Evolutionary conservation across 2,113 vertebrate species (phyloP), one percentile per base, ranked within the genome.

Genomic region (Istiophorus platypterus): DNA sequence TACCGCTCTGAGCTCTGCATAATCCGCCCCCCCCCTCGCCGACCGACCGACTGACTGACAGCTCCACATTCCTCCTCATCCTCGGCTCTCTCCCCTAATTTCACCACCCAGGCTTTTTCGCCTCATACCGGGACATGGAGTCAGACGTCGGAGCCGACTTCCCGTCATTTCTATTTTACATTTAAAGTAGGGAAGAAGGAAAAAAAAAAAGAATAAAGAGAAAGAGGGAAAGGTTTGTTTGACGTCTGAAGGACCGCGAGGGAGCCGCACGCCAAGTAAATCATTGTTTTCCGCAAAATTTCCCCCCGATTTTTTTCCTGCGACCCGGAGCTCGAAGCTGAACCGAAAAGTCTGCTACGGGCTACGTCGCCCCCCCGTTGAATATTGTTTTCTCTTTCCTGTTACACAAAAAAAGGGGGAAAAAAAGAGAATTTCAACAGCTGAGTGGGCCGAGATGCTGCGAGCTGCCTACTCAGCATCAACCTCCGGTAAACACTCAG

Each of bases 21-120:
- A 95, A 95, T 95, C 95, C 94, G 91, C 95, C 89, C 95, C 95
- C 95, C 89, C 89, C n/a, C n/a, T n/a, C n/a, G n/a, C n/a, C n/a
- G n/a, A 93, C 94, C 95, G 96, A 97, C 90, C 84, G 91, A 87
- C 89, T 90, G 93, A 94, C 89, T 97, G 97, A 99, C 97, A 98
- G 97, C 95, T 96, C 89, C 81, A 86, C 91, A 91, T 92, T 91
- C 93, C 96, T 96, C 95, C 88, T 89, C 90, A 80, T 89, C 89
- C 90, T 39, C 82, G 62, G 85, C 81, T 83, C 86, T 90, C 78
- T 81, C 89, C 88, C 82, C 78, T 90, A 88, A 91, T 92, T 93
- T 88, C 85, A 75, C 85, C 15, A 79, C 87, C 84, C 87, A 52
- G 77, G 41, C 80, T 87, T n/a, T n/a, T n/a, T 80, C 51, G 74